phyloP scores from a whole-genome alignment of 2,888 invertebrate genomes.

The Melanostoma mellinum region DNA sequence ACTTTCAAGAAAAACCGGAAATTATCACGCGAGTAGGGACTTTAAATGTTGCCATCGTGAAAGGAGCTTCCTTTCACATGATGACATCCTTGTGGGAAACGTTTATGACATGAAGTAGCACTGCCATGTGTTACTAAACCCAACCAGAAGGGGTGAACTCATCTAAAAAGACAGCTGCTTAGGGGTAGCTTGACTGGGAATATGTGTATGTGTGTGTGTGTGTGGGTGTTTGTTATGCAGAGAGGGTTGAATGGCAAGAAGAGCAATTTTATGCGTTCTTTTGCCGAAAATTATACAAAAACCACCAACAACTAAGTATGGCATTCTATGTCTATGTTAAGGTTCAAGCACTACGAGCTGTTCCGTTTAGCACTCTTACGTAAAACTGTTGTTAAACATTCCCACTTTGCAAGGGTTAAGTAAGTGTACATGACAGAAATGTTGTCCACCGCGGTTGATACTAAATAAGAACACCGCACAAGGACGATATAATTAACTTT shows the following conservation, averaged over 20 bases:
- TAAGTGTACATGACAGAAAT: conserved; percentile 26
- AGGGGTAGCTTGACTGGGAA: background rate
- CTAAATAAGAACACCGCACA: conserved; percentile 28
- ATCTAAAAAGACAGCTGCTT: conserved; percentile 9
- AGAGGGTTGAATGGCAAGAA: conserved; percentile 17
- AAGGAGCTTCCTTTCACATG: conserved; percentile 9
- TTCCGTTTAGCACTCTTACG: conserved; percentile 41
- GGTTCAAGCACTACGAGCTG: conserved; percentile 53
- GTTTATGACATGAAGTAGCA: conserved; percentile 65
- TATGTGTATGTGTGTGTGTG: background rate
- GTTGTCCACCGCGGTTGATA: conserved; percentile 22
- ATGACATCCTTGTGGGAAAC: conserved; percentile 58
- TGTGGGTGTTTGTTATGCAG: background rate
- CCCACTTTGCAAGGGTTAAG: conserved; percentile 46
- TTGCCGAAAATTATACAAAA: background rate
- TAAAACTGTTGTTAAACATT: conserved; percentile 27
- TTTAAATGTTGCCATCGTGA: conserved; percentile 13
- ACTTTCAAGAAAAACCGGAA: conserved; percentile 41
- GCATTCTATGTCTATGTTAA: conserved; percentile 36
- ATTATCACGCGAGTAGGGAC: conserved; percentile 34
- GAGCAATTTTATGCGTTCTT: conserved; percentile 14
- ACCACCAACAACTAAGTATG: background rate
- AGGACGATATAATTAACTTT: conserved; percentile 36
- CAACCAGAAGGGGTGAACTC: conserved; percentile 29
- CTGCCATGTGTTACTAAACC: conserved; percentile 54